Conservation (phyloP, 1,140 invertebrate species). For the Drosophila mayri region DNA sequence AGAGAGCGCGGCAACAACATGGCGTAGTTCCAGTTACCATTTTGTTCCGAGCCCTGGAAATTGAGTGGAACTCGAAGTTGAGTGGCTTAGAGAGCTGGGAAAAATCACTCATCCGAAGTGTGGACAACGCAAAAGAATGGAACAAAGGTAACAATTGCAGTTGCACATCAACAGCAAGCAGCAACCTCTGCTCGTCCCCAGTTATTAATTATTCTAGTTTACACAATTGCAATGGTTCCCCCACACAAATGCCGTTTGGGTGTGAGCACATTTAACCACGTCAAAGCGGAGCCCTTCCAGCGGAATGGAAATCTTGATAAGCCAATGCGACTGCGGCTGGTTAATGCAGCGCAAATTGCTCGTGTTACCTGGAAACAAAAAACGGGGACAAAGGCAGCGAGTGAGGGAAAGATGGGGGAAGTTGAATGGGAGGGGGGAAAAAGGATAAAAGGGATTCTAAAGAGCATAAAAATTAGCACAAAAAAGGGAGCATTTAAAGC, state of each 20-base stretch:
- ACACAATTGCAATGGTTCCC: slow-evolving; percentile 31
- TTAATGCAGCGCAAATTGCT: slow-evolving; percentile 78
- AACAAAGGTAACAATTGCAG: slow-evolving; percentile 54
- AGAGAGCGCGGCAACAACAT: slow-evolving; percentile 61
- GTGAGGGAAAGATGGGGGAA: background rate
- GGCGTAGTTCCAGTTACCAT: slow-evolving; percentile 72
- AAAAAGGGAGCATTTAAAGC: background rate
- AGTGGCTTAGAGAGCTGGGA: slow-evolving; percentile 1
- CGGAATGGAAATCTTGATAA: slow-evolving; percentile 35
- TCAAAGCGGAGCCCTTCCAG: slow-evolving; percentile 12
- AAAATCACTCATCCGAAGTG: slow-evolving; percentile 44
- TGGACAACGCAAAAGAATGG: slow-evolving; percentile 47
- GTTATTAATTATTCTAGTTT: slow-evolving; percentile 71
- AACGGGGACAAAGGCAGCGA: slow-evolving; percentile 16
- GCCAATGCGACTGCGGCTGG: slow-evolving; percentile 35
- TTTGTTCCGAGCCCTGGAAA: slow-evolving; percentile 68
- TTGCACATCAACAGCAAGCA: slow-evolving; percentile 43
- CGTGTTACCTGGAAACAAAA: slow-evolving; percentile 61
- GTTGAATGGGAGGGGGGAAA: too few species aligned
- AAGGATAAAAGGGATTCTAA: background rate
- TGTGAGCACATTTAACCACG: slow-evolving; percentile 53
- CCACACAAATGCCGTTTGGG: slow-evolving; percentile 52
- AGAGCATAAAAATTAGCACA: background rate
- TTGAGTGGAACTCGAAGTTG: slow-evolving; percentile 57
- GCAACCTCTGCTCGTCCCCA: slow-evolving; percentile 18